Percentiles rank a stretch among this genome's conserved stretches.
phyloP scores from a whole-genome alignment of 2,797 vertebrate genomes.

The Rallus crepitans region DNA sequence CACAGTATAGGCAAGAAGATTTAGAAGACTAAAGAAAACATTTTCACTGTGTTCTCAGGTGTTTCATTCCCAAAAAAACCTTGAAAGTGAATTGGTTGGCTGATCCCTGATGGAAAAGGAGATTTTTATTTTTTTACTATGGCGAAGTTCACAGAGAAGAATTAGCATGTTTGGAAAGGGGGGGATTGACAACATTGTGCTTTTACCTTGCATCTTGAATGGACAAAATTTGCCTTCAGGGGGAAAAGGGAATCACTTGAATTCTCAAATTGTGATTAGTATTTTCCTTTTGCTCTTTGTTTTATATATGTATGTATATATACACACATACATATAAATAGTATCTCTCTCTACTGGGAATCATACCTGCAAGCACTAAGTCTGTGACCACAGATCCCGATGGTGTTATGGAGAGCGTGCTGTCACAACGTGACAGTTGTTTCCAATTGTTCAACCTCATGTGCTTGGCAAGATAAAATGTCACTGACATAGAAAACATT shows the following conservation, averaged over 20 bases:
- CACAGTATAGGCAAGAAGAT: background rate
- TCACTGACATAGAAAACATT: background rate
- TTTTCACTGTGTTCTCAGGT: background rate
- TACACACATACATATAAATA: background rate
- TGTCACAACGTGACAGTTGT: background rate
- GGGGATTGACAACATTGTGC: background rate
- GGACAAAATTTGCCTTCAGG: background rate
- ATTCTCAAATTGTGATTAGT: background rate
- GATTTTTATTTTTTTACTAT: background rate
- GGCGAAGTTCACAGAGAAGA: background rate
- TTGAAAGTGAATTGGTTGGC: background rate
- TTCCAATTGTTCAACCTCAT: background rate
- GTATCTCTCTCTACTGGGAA: background rate
- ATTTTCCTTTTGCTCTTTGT: background rate
- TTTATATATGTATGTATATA: background rate
- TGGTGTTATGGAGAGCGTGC: background rate
- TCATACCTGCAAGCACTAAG: background rate
- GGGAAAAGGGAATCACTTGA: background rate
- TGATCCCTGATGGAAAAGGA: background rate
- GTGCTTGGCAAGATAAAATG: background rate
- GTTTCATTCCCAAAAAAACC: background rate
- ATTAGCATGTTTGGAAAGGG: background rate
- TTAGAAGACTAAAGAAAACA: background rate
- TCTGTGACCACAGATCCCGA: background rate
- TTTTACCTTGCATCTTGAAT: background rate